These are phyloP conservation scores for Cancer borealis DNA, from an alignment of 2,888 invertebrate genomes.

Conservation along the genomic window DNA sequence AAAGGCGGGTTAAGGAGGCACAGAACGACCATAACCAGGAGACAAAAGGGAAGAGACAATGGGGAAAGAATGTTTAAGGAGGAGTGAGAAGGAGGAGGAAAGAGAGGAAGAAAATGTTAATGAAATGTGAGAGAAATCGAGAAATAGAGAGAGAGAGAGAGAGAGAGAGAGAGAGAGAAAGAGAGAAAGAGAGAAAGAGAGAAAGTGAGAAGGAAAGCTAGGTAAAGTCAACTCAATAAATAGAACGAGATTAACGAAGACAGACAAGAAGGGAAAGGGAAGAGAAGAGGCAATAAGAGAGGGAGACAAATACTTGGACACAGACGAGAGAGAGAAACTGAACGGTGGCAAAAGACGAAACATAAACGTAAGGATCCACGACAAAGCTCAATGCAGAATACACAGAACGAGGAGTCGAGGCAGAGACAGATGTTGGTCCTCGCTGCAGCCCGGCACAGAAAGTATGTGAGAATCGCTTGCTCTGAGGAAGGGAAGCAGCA, in stretches of 20 bases:
- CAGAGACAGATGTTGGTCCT: not conserved
- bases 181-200: not conserved
- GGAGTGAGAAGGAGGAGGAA: not conserved
- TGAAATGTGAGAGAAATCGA: not conserved
- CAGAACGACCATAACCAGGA: not conserved
- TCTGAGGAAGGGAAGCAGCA: not conserved
- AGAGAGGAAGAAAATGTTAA: not conserved
- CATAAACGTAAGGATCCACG: not conserved
- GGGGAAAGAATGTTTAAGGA: not conserved
- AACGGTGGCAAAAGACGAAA: not conserved
- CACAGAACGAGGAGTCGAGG: not conserved
- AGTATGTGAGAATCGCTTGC: not conserved
- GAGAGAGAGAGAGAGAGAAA: slow-evolving; percentile 29
- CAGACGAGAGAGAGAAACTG: not conserved
- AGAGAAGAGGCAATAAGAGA: not conserved
- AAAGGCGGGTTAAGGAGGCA: not conserved
- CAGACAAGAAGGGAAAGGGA: not conserved
- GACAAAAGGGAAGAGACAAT: slow-evolving; percentile 23
- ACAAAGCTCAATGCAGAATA: not conserved
- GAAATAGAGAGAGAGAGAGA: not conserved
- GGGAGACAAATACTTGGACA: not conserved
- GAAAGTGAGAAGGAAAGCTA: not conserved
- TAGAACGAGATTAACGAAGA: not conserved
- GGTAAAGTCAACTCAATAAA: not conserved
- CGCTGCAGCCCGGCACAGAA: not conserved